Base-by-base conservation (phyloP, 2,113 vertebrate genomes). In the Tenebrosternarchus preto region DNA sequence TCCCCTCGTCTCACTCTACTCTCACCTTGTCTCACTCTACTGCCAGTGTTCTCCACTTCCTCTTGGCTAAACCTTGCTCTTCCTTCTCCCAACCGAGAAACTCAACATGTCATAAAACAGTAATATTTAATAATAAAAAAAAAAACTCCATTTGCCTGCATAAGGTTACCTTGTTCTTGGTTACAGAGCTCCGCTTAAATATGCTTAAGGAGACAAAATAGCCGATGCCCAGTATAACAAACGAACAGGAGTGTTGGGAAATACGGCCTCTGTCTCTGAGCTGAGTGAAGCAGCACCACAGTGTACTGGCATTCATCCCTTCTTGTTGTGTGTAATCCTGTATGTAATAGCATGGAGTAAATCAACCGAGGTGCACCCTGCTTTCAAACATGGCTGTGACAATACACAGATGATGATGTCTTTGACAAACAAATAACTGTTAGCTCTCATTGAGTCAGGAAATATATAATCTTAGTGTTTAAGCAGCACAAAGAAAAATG, bases 391-490 rank as follows among this genome's bases (percentile, higher is more conserved):
- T 31, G 0, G 19, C 29, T 7, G 15, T 60, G 19, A 61, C 84
- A 81, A 84, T 84, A 88, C 88, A 85, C 88, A 83, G 67, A 88
- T 83, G 86, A 83, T 56, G 24, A 9, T 12, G 74, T 17, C 11
- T 74, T 88, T 75, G 33, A 39, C 33, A 39, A 85, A 76, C 85
- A 87, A 88, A 86, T 74, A 73, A 79, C 82, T 55, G 78, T 87
- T 85, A 83, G 83, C 86, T 85, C 80, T 73, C 46, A 73, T 80
- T 70, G 64, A 85, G 83, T 81, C 87, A 76, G 81, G 81, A 85
- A 88, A 89, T 87, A 83, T 87, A 90, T 79, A 90, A 91, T 89
- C 83, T 73, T 39, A 73, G 71, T 77, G 82, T 84, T 83, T 88
- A 82, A 91, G 90, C 89, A 91, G 88, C 90, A 82, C 83, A 85